phyloP scores from a whole-genome alignment of 2,797 vertebrate genomes.

The Prunella strophiata region DNA sequence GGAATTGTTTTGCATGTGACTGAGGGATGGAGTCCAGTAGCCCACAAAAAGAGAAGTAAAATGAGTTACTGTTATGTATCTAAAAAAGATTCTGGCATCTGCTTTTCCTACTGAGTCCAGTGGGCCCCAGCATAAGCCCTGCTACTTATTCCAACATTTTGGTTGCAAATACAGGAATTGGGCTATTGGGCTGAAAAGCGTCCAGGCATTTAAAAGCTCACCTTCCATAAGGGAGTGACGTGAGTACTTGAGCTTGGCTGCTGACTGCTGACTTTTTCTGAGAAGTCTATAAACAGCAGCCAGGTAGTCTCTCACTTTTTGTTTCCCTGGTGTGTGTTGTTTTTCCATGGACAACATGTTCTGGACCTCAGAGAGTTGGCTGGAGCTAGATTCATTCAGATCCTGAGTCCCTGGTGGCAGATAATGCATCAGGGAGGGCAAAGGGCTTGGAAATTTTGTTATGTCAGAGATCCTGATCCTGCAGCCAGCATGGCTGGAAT shows the following conservation, averaged over 20 bases:
- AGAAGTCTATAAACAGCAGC: slow-evolving; percentile 65
- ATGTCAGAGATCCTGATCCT: not conserved
- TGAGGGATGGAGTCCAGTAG: not conserved
- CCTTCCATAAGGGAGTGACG: slow-evolving; percentile 43
- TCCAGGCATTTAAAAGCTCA: slow-evolving; percentile 43
- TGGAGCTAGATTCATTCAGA: slow-evolving; percentile 19
- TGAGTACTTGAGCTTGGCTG: slow-evolving; percentile 49
- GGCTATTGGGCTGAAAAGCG: not conserved
- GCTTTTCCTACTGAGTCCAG: not conserved
- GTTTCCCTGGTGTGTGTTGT: slow-evolving; percentile 41
- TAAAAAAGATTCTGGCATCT: slow-evolving; percentile 48
- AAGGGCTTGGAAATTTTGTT: slow-evolving; percentile 56
- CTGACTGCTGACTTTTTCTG: slow-evolving; percentile 43
- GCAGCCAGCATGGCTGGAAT: slow-evolving; percentile 8
- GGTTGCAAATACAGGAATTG: not conserved
- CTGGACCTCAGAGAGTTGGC: slow-evolving; percentile 21
- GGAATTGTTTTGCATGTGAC: slow-evolving; percentile 11
- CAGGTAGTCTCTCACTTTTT: slow-evolving; percentile 67
- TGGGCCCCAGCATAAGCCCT: not conserved
- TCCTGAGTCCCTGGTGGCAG: slow-evolving; percentile 36
- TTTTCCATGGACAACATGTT: slow-evolving; percentile 71
- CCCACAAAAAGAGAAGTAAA: slow-evolving; percentile 9
- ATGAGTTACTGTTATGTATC: slow-evolving; percentile 34
- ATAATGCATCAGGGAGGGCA: slow-evolving; percentile 41
- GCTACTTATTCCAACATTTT: slow-evolving; percentile 19